phyloP scores from a whole-genome alignment of 30 jellyfish, hydroid and myxozoan species.

The Catostylus mosaicus region DNA sequence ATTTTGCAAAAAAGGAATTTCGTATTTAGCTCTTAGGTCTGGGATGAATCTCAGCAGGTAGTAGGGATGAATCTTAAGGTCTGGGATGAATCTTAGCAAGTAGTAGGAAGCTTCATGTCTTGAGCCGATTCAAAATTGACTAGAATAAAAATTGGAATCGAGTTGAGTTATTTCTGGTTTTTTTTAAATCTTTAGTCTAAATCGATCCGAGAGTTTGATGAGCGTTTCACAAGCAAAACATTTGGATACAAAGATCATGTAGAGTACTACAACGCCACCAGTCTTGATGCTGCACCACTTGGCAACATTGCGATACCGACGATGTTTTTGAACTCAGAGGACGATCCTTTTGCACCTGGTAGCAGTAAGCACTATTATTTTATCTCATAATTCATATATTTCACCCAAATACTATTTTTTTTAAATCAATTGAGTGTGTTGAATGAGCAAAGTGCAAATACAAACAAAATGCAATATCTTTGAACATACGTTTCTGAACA shows the following conservation, averaged over 20 bases:
- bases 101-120: too few species aligned
- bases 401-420: neutral
- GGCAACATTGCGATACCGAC: constrained; percentile 85
- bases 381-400: neutral
- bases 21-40: too few species aligned
- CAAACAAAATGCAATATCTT: too few species aligned
- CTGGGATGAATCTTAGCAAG: too few species aligned
- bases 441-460: too few species aligned
- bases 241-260: constrained; percentile 77
- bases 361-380: constrained; percentile 54
- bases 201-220: constrained; percentile 92
- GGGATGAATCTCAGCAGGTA: too few species aligned
- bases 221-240: constrained; percentile 82
- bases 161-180: too few species aligned
- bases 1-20: too few species aligned
- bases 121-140: too few species aligned
- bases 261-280: constrained; percentile 88
- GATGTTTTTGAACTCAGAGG: constrained; percentile 86
- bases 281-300: constrained; percentile 82
- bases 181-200: constrained; percentile 76
- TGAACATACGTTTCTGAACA: too few species aligned
- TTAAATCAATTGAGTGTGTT: neutral
- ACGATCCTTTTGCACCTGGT: constrained; percentile 97
- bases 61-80: too few species aligned
- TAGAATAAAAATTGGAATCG: too few species aligned